Evolutionary conservation across 1,140 invertebrate species (phyloP), one percentile per base, ranked within the genome.

Genomic region (fruit fly (Drosophila melanogaster)): DNA sequence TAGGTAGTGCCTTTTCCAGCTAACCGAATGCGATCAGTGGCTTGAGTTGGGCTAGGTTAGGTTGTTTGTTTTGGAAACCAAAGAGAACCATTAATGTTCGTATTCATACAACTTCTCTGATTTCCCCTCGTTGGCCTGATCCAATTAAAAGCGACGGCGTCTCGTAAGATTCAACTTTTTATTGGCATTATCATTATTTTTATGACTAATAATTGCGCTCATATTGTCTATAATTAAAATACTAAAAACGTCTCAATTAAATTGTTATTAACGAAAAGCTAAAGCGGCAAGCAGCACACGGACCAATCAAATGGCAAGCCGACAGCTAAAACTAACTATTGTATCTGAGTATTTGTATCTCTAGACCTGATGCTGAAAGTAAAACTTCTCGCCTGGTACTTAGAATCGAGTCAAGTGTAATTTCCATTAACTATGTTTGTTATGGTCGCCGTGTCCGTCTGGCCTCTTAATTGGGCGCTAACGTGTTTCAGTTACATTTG

Each of bases 221-320:
- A 79, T 87, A 83, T 87, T 87, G 83, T 87, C 78, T 87, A 72
- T 87, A 87, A 87, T 87, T 87, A 87, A 87, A 81, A 83, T 79
- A 59, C 58, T 87, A 77, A 87, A 87, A 87, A 79, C 83, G 84
- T 87, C 83, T 87, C 83, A 87, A 87, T 87, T 87, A 87, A 87
- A 83, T 87, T 77, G 76, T 86, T 83, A 89, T 87, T 85, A 86
- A 81, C 73, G 53, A 85, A 85, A 81, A 87, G 78, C 46, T 69
- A 86, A 75, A 86, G 73, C 77, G 49, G 60, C 81, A 65, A 65
- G 64, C 56, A 70, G 43, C 67, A 59, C 61, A 53, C 67, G 15
- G 43, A 55, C 60, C 77, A 81, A 78, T 80, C 81, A 74, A 47
- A 60, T 43, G 40, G 41, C 50, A 60, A 62, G 37, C 41, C 49